phyloP scores from a whole-genome alignment of 2,888 invertebrate genomes.

The Hydropsyche betteni region DNA sequence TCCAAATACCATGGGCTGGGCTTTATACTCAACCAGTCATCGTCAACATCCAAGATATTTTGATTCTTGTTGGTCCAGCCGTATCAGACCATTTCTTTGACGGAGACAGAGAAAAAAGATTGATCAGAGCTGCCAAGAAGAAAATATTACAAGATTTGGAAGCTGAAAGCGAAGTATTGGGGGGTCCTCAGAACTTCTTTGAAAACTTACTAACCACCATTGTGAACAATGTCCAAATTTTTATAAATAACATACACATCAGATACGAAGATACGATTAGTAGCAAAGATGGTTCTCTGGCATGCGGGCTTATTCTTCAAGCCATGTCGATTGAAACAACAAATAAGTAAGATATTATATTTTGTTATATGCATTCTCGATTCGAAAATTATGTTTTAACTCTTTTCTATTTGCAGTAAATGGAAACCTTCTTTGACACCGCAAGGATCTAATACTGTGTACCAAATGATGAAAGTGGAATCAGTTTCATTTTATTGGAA shows the following conservation, averaged over 20 bases:
- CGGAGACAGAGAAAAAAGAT: constrained; percentile 75
- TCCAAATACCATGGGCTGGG: constrained; percentile 82
- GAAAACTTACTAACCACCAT: constrained; percentile 79
- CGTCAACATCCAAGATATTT: constrained; percentile 79
- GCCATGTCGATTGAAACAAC: constrained; percentile 82
- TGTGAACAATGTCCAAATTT: constrained; percentile 82
- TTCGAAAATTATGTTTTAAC: neutral
- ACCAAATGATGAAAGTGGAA: constrained; percentile 80
- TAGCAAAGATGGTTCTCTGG: constrained; percentile 71
- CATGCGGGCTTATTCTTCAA: constrained; percentile 81
- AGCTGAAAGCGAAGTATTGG: constrained; percentile 67
- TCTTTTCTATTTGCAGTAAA: constrained; percentile 65
- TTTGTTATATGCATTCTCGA: neutral
- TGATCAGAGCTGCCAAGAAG: constrained; percentile 77
- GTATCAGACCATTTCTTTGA: constrained; percentile 74
- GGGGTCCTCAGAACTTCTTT: constrained; percentile 73
- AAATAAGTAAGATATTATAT: constrained; percentile 68
- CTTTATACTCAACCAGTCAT: constrained; percentile 78
- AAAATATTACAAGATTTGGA: constrained; percentile 75
- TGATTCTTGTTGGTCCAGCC: constrained; percentile 79
- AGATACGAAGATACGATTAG: constrained; percentile 81
- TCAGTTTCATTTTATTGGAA: constrained; percentile 83
- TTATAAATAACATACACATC: constrained; percentile 80
- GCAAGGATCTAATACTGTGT: constrained; percentile 68
- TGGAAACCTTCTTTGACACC: constrained; percentile 78